phyloP scores from a whole-genome alignment of 1,140 invertebrate genomes.

The Leptinotarsa undecemlineata region DNA sequence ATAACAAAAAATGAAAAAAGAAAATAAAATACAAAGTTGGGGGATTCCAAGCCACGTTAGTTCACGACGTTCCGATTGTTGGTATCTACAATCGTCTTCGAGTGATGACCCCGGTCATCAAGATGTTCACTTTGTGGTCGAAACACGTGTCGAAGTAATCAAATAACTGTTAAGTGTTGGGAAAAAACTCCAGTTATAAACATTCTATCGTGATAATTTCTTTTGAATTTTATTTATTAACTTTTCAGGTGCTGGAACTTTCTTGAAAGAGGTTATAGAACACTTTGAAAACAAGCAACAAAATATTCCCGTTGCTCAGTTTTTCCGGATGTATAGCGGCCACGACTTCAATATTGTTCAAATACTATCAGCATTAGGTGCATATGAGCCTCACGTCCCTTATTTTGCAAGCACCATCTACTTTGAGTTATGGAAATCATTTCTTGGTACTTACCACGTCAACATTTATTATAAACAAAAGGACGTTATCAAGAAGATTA shows the following conservation, averaged over 20 bases:
- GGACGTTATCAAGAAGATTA: constrained; percentile 6
- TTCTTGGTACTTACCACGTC: background rate
- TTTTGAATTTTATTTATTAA: no score
- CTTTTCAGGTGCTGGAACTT: constrained; percentile 9
- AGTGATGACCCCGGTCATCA: no score
- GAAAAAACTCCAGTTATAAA: no score
- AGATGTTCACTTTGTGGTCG: no score
- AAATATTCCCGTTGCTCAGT: background rate
- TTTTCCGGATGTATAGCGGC: constrained; percentile 12
- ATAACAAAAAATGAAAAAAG: no score
- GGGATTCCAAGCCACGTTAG: no score
- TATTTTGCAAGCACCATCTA: constrained; percentile 15
- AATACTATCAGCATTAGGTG: constrained; percentile 1
- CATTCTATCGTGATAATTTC: no score
- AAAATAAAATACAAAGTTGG: no score
- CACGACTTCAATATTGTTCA: constrained; percentile 9
- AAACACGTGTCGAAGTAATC: no score
- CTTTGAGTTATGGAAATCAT: constrained; percentile 1
- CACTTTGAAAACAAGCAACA: background rate
- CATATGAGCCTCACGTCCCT: background rate
- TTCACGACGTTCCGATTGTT: no score
- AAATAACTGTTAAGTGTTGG: no score
- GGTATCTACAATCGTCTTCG: no score
- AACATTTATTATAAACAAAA: constrained; percentile 15
- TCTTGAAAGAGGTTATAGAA: background rate